phyloP scores from a whole-genome alignment of 2,113 vertebrate species.

The Zosterops lateralis region DNA sequence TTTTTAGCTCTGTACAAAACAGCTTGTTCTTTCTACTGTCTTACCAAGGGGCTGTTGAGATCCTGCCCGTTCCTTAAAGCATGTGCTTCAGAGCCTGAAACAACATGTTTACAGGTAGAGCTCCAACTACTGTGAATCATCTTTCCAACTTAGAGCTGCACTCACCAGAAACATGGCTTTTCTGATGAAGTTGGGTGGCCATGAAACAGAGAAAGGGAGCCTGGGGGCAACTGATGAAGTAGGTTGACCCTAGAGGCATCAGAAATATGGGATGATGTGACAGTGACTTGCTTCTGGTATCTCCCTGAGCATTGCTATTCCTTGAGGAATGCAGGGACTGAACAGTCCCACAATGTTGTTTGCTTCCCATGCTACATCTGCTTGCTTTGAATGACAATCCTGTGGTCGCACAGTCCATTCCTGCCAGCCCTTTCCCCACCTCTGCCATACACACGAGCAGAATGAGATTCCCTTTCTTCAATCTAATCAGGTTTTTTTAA shows the following conservation, averaged over 20 bases:
- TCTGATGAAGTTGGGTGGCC: neutral
- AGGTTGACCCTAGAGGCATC: neutral
- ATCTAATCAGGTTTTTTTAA: neutral
- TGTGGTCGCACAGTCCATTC: neutral
- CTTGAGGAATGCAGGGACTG: rapidly evolving
- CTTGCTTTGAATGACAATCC: too few species aligned
- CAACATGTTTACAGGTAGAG: neutral
- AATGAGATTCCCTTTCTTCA: neutral
- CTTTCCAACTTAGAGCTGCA: neutral
- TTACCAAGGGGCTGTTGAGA: neutral
- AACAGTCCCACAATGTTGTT: neutral
- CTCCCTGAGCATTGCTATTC: neutral
- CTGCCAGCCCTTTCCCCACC: too few species aligned
- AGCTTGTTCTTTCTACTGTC: constrained; percentile 20
- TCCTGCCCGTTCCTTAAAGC: neutral
- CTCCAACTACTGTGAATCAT: neutral
- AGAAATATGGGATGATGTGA: neutral
- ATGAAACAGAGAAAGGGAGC: neutral
- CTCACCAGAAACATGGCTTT: neutral
- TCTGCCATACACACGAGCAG: too few species aligned
- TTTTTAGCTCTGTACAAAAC: constrained; percentile 28
- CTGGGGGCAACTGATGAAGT: rapidly evolving
- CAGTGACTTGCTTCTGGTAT: neutral
- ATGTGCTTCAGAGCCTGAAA: neutral
- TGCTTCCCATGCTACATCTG: too few species aligned